Percentiles rank a stretch among this genome's conserved stretches.
Evolutionary conservation across 1,140 invertebrate genomes (phyloP).

Genomic region (Heliconius hermathena): DNA sequence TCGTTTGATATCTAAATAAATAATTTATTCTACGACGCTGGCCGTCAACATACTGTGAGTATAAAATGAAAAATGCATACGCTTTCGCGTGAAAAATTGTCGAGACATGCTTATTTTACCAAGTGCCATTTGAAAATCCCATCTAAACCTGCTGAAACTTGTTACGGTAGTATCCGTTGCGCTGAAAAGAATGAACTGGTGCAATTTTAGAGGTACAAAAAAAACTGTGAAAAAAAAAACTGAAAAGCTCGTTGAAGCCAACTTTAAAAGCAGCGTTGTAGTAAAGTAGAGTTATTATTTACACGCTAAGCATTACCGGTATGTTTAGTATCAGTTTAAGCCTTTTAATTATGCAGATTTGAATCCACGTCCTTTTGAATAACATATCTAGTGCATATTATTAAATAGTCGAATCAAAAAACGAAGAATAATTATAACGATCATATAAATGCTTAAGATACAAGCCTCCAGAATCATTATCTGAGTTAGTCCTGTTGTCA

Average conservation of each 20-base stretch:
- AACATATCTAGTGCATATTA: too few species aligned
- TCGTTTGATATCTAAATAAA: background rate
- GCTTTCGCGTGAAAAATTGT: conserved; percentile 6
- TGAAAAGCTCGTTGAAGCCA: background rate
- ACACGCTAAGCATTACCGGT: background rate
- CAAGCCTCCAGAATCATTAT: too few species aligned
- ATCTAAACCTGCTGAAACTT: conserved; percentile 11
- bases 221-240: background rate
- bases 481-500: too few species aligned
- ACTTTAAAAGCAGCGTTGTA: background rate
- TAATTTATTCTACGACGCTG: background rate
- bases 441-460: too few species aligned
- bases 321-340: background rate
- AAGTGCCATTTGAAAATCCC: conserved; percentile 10
- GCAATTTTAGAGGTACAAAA: background rate
- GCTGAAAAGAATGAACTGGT: background rate
- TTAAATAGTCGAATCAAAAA: too few species aligned
- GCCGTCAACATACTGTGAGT: background rate
- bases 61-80: conserved; percentile 9
- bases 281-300: background rate
- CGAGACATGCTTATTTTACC: conserved; percentile 7
- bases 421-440: too few species aligned
- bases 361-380: background rate
- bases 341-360: background rate
- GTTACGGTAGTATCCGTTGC: conserved; percentile 2